Percentiles rank a stretch among this genome's conserved stretches.
These are phyloP conservation scores for Urechis unicinctus DNA, from an alignment of 2,888 invertebrate genomes.

Conservation along the genomic window DNA sequence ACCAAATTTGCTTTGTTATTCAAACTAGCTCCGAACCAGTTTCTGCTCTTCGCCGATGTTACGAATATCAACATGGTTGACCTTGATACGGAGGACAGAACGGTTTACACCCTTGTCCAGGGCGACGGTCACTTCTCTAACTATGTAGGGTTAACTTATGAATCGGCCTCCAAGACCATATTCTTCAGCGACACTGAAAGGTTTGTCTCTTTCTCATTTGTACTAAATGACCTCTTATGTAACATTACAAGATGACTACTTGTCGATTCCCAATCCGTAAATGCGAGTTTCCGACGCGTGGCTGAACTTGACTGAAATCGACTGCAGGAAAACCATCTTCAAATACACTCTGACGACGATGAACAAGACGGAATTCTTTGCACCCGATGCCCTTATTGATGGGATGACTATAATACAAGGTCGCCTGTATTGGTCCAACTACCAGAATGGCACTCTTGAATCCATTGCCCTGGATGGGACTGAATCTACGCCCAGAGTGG, in stretches of 20 bases:
- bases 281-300: no score
- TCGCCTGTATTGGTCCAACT: not conserved
- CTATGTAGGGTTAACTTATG: conserved; percentile 30
- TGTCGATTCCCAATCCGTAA: no score
- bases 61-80: conserved; percentile 32
- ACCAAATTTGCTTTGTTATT: no score
- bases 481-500: no score
- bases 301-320: no score
- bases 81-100: conserved; percentile 24
- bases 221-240: no score
- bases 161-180: conserved; percentile 23
- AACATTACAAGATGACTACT: no score
- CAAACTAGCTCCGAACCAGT: conserved; percentile 30
- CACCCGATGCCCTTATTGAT: not conserved
- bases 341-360: not conserved
- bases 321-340: not conserved
- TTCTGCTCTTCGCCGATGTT: conserved; percentile 34
- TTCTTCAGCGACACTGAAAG: conserved; percentile 25
- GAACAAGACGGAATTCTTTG: not conserved
- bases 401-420: not conserved
- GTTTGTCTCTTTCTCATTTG: not conserved
- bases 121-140: conserved; percentile 26
- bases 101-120: conserved; percentile 25
- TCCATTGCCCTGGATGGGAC: not conserved
- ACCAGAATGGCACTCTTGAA: not conserved